Base-by-base conservation (phyloP, 2,888 invertebrate genomes). In the Megastigmus dorsalis region DNA sequence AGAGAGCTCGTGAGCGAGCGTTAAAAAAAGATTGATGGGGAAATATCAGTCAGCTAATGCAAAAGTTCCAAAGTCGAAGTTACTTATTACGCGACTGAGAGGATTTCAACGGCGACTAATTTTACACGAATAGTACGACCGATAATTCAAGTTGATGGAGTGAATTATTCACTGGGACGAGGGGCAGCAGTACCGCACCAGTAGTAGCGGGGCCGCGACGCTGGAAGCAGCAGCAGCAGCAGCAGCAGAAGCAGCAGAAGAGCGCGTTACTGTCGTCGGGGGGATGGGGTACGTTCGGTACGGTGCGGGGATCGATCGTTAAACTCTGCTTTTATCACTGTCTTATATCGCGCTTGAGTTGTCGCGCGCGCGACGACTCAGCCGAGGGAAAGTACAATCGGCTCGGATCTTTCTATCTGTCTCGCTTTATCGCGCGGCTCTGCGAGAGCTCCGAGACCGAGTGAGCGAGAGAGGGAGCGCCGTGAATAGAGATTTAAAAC, bases 301-400 rank as follows among this genome's bases (percentile, higher is more conserved):
- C 15, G 41, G 6, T 7, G 43, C 0, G 23, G 36, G 59, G 50
- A 75, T 76, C 76, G 76, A 76, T 76, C 76, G 69, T 76, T 76
- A 73, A 73, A 69, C 72, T 69, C 55, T n/a, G 65, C 52, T 73
- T 76, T 73, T 73, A 76, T 76, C 76, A 76, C 76, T 73, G 76
- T 76, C 76, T 76, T 76, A 76, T 73, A 69, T 76, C 76, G 76
- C 69, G 76, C 76, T 73, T 28, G 72, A 76, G 54, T 76, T 73
- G 69, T 65, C 69, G 52, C 65, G n/a, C n/a, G n/a, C n/a, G n/a
- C n/a, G n/a, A n/a, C 28, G 15, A 26, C 33, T 26, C 65, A 50
- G 55, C 9, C 55, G 43, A n/a, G 50, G 13, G 30, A 15, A 9
- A 7, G 48, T 15, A 62, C 59, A 68, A 74, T 74, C 74, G 54